phyloP scores from a whole-genome alignment of 1,140 invertebrate genomes.

The Chionoecetes opilio region DNA sequence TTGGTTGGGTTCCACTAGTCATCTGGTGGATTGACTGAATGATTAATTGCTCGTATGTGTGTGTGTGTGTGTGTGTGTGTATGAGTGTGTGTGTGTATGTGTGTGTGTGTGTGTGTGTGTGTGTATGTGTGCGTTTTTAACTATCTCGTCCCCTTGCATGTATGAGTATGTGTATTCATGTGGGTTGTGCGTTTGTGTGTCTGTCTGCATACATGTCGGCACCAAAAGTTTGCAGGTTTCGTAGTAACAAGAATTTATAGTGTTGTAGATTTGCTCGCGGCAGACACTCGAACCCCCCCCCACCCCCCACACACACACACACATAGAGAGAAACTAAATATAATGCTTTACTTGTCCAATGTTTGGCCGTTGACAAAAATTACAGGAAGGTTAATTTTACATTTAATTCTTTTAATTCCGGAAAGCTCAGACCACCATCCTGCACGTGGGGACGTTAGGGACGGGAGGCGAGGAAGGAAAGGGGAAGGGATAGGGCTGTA shows the following conservation, averaged over 20 bases:
- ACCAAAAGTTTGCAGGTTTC: background rate
- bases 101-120: background rate
- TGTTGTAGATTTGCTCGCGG: background rate
- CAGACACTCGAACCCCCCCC: background rate
- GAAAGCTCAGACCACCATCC: background rate
- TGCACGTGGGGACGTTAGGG: background rate
- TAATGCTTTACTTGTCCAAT: background rate
- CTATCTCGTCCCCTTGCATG: background rate
- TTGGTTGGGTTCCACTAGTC: background rate
- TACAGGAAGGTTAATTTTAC: conserved; percentile 5
- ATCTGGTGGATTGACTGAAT: conserved; percentile 16
- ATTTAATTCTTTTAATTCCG: background rate
- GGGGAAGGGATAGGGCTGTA: background rate
- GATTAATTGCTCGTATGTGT: background rate
- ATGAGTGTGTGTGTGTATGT: background rate
- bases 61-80: background rate
- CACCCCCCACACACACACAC: background rate
- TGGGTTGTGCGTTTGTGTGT: background rate
- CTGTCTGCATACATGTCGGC: no score
- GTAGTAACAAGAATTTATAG: conserved; percentile 3
- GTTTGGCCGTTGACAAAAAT: background rate
- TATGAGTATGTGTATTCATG: background rate
- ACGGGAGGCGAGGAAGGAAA: background rate
- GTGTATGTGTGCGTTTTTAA: background rate
- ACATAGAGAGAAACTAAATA: background rate